Evolutionary conservation across 2,888 invertebrate species (phyloP).

Genomic region (Saturnia japonica): DNA sequence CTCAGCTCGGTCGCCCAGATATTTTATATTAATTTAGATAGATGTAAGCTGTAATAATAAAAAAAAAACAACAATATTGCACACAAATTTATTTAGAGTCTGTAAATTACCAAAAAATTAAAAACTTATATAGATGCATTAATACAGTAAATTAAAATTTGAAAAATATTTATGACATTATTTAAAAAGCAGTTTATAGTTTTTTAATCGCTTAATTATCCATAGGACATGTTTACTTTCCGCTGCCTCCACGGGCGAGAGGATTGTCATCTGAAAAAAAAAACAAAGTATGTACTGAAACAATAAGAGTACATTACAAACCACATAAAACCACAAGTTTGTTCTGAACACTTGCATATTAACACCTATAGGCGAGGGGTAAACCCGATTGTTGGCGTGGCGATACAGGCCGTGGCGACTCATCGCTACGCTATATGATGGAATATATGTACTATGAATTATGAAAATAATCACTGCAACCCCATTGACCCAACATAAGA

Average conservation of each 20-base stretch:
- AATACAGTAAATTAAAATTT: background rate
- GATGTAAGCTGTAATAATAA: background rate
- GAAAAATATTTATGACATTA: background rate
- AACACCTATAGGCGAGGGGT: no score
- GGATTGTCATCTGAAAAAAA: slow-evolving; percentile 38
- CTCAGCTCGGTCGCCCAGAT: no score
- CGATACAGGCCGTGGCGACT: no score
- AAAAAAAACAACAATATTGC: background rate
- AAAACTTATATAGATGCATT: slow-evolving; percentile 6
- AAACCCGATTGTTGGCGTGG: no score
- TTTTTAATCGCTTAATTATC: background rate
- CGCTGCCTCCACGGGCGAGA: slow-evolving; percentile 33
- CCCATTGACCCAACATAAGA: no score
- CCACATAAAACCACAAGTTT: background rate
- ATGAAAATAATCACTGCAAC: no score
- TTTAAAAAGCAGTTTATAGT: background rate
- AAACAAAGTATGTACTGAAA: slow-evolving; percentile 2
- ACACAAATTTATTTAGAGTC: background rate
- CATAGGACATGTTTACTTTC: slow-evolving; percentile 27
- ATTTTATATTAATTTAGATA: no score
- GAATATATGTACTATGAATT: no score
- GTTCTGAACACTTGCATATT: no score
- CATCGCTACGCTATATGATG: no score
- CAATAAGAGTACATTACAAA: no score
- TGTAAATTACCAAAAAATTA: background rate